phyloP scores from a whole-genome alignment of 2,888 invertebrate species.

The Pomacea canaliculata region DNA sequence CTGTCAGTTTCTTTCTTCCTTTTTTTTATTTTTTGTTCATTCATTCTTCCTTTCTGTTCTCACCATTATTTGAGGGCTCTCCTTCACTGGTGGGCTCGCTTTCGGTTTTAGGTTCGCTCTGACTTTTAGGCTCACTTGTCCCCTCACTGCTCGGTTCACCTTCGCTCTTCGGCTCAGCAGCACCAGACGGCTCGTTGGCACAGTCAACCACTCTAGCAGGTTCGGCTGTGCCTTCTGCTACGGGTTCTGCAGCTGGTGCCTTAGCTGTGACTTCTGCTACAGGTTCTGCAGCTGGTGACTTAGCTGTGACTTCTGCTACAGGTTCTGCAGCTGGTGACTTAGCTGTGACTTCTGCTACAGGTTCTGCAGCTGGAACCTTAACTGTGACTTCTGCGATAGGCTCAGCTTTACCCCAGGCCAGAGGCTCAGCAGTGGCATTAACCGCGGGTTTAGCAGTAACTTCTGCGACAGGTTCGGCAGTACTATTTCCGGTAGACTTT shows the following conservation, averaged over 20 bases:
- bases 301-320: constrained; percentile 40
- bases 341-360: constrained; percentile 24
- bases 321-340: constrained; percentile 42
- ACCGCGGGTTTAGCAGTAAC: neutral
- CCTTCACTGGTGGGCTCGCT: neutral
- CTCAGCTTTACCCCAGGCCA: too few relatives aligned
- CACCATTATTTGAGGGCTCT: neutral
- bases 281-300: constrained; percentile 41
- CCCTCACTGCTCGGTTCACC: too few relatives aligned
- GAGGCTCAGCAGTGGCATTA: too few relatives aligned
- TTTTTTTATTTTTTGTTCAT: neutral
- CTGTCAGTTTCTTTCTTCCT: too few relatives aligned
- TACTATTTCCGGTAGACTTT: neutral
- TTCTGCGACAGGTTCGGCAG: constrained; percentile 1
- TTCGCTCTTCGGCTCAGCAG: neutral
- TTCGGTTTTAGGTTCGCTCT: neutral
- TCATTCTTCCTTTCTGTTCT: neutral
- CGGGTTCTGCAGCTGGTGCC: constrained; percentile 62
- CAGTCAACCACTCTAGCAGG: constrained; percentile 38
- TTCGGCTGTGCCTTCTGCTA: constrained; percentile 56
- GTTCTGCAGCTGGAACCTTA: too few relatives aligned
- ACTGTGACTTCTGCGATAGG: too few relatives aligned
- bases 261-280: constrained; percentile 15
- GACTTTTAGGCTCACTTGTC: neutral
- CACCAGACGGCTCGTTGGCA: neutral